Conservation (phyloP, 2,888 invertebrate species). For the Ryuthela nishihirai region DNA sequence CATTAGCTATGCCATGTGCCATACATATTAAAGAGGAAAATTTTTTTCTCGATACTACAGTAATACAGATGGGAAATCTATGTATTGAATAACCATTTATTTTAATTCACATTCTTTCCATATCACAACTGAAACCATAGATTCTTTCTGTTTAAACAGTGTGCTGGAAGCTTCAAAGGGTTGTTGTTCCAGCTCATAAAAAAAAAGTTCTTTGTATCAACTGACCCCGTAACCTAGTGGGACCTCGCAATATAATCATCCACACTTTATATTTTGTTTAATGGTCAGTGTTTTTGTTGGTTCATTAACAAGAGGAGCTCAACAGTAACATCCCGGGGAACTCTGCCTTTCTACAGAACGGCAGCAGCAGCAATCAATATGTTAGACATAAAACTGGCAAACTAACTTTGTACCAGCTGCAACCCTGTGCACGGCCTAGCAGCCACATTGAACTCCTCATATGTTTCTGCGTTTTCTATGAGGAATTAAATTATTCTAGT, state of each 20-base stretch:
- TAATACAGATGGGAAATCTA: neutral
- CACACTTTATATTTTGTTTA: slow-evolving; percentile 28
- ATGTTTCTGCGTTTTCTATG: slow-evolving; percentile 40
- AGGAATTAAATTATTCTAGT: slow-evolving; percentile 40
- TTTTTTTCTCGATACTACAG: neutral
- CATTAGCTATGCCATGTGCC: neutral
- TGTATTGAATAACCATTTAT: neutral
- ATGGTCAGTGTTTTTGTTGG: slow-evolving; percentile 34
- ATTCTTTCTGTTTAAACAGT: no score
- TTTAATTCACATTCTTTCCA: neutral
- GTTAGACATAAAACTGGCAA: slow-evolving; percentile 15
- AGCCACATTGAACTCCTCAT: slow-evolving; percentile 40
- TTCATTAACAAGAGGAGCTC: slow-evolving; percentile 36
- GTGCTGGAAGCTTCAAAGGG: no score
- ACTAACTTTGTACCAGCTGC: slow-evolving; percentile 32
- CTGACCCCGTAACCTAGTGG: slow-evolving; percentile 31
- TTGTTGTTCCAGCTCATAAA: no score
- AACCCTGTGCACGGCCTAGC: slow-evolving; percentile 35
- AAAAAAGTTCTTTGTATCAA: no score
- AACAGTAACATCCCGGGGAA: slow-evolving; percentile 36
- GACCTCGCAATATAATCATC: slow-evolving; percentile 36
- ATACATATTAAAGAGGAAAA: no score
- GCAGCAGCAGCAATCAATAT: slow-evolving; percentile 29
- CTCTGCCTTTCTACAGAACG: slow-evolving; percentile 35
- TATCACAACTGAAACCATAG: neutral